phyloP scores from a whole-genome alignment of 2,888 invertebrate genomes.

The Eulithis prunata region DNA sequence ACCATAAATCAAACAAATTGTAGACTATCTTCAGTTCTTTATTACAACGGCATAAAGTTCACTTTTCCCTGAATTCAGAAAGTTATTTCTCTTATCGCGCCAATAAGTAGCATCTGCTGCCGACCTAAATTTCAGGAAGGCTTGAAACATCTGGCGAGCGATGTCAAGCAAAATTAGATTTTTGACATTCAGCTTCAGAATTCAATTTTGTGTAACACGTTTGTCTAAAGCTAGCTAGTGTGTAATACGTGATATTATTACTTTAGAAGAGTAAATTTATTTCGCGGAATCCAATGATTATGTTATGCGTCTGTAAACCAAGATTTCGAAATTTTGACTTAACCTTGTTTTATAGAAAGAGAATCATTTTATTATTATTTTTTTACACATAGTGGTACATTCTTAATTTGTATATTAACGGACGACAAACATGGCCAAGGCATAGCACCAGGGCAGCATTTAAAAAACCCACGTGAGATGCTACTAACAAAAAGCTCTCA shows the following conservation, averaged over 20 bases:
- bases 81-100: constrained; percentile 37
- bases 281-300: too few relatives aligned
- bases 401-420: too few relatives aligned
- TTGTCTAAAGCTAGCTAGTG: constrained; percentile 41
- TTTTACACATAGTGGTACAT: too few relatives aligned
- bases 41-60: constrained; percentile 28
- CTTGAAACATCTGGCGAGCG: constrained; percentile 44
- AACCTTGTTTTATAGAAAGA: too few relatives aligned
- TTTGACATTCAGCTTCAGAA: constrained; percentile 29
- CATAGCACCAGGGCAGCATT: too few relatives aligned
- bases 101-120: constrained; percentile 48
- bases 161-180: constrained; percentile 37
- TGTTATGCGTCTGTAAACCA: too few relatives aligned
- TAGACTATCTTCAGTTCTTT: constrained; percentile 25
- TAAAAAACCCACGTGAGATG: too few relatives aligned
- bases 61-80: constrained; percentile 29
- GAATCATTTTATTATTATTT: too few relatives aligned
- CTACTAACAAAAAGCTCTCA: too few relatives aligned
- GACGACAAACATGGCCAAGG: too few relatives aligned
- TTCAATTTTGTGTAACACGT: constrained; percentile 31
- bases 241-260: constrained; percentile 22
- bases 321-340: too few relatives aligned
- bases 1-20: constrained; percentile 36
- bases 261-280: too few relatives aligned
- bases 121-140: constrained; percentile 52